phyloP scores from a whole-genome alignment of 2,113 vertebrate species.

The Orientallactaga bullata region DNA sequence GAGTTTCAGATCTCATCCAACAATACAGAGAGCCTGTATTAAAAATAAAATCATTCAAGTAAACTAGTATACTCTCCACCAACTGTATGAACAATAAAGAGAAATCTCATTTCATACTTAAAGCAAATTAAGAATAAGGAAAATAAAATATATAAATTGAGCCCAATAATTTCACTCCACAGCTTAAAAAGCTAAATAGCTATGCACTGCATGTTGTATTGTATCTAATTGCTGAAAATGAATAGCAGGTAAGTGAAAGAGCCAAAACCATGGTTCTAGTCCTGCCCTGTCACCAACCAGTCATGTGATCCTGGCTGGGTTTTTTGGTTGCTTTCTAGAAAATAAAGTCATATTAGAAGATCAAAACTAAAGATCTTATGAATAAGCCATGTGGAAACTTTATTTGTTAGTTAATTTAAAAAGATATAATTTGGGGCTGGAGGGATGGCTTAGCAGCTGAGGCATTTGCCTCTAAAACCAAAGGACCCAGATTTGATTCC shows the following conservation, averaged over 20 bases:
- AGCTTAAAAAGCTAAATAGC: conserved; percentile 19
- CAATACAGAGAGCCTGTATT: conserved; percentile 7
- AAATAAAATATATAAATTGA: background rate
- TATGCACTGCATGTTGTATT: background rate
- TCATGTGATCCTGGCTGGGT: background rate
- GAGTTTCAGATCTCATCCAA: background rate
- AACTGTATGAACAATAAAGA: background rate
- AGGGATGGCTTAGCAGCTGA: no score
- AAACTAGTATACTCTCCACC: background rate
- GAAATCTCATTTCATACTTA: background rate
- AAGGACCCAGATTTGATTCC: no score
- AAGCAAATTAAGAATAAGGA: background rate
- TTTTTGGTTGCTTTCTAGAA: background rate
- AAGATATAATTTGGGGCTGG: no score
- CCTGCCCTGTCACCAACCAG: background rate
- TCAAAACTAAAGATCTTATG: no score
- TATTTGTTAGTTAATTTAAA: no score
- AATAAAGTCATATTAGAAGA: background rate
- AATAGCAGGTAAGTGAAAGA: background rate
- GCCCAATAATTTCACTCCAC: background rate
- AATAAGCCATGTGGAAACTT: no score
- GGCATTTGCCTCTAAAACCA: no score
- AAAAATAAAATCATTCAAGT: background rate
- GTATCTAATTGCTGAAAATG: background rate
- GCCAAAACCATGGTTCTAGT: background rate